These are phyloP conservation scores for Neolamprologus modestus DNA, from an alignment of 2,113 vertebrate genomes.

Conservation along the genomic window DNA sequence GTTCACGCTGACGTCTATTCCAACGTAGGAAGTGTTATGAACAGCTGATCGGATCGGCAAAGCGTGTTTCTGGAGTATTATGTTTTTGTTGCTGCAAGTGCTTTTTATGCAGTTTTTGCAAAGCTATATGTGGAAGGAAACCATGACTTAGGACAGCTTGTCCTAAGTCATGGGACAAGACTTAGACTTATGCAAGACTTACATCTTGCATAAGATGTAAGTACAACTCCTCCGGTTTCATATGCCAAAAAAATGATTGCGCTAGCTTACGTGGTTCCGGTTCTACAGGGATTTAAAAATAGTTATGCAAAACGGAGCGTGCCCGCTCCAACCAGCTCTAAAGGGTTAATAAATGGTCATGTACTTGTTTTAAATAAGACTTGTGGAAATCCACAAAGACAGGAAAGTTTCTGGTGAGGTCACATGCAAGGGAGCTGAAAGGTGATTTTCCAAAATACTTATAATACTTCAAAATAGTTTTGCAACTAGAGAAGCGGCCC, in stretches of 20 bases:
- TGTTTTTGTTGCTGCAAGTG: neutral
- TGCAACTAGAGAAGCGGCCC: neutral
- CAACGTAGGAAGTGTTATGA: neutral
- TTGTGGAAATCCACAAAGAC: neutral
- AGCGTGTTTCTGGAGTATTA: neutral
- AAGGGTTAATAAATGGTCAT: neutral
- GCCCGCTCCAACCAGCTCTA: neutral
- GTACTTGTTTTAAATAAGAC: neutral
- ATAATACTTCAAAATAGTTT: neutral
- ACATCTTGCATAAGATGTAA: neutral
- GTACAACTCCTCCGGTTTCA: neutral
- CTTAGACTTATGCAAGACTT: too few species aligned
- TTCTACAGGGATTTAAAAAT: neutral
- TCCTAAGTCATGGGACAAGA: too few species aligned
- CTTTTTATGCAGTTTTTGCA: neutral
- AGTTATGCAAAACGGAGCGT: neutral
- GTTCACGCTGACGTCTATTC: neutral
- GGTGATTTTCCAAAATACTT: neutral
- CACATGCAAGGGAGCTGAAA: neutral
- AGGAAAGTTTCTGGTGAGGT: neutral
- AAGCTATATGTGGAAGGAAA: too few species aligned
- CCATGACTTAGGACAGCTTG: too few species aligned
- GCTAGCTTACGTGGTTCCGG: neutral
- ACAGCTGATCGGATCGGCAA: neutral
- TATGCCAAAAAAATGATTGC: neutral